Evolutionary conservation across 2,113 vertebrate genomes (phyloP), one percentile per base, ranked within the genome.

Genomic region (Petromus typicus): DNA sequence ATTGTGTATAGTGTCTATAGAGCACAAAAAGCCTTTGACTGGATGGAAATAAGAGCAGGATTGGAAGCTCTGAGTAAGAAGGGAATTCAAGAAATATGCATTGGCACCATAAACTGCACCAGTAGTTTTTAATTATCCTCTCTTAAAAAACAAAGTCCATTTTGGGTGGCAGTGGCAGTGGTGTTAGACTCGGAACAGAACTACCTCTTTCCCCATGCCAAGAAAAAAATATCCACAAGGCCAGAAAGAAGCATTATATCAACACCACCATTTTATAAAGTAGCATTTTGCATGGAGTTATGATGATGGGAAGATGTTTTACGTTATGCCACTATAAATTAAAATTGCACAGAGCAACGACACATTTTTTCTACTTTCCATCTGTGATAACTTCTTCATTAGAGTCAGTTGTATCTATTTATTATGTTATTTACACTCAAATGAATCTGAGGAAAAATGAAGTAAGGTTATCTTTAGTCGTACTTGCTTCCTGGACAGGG

Each of bases 21-120:
- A 97, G 96, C 94, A 98, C 98, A 98, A 98, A 98, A 98, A 97
- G 97, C 97, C 98, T 98, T 98, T 98, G 98, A 98, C 94, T 97
- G 97, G 96, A 97, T 98, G 95, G 94, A 98, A 98, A 98, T 98
- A 97, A 98, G 97, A 98, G 85, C 96, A 97, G 95, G 91, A 94
- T 97, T 98, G 97, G 97, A 98, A 98, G 90, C 95, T 97, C 95
- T 91, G 97, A 98, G 94, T 90, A 97, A 97, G 64, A 93, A 96
- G 97, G 93, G 93, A 98, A 98, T 97, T 98, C 96, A 98, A 97
- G 95, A 97, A 96, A 90, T 98, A 82, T 88, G 96, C 96, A 97
- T 96, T 97, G 98, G 94, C 96, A 97, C 96, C 97, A 93, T 90
- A 85, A 95, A 97, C 92, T 86, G 27, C 48, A 88, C 80, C 59